Base-by-base conservation (phyloP, 2,888 invertebrate species). In the Catotricha subobsoleta region DNA sequence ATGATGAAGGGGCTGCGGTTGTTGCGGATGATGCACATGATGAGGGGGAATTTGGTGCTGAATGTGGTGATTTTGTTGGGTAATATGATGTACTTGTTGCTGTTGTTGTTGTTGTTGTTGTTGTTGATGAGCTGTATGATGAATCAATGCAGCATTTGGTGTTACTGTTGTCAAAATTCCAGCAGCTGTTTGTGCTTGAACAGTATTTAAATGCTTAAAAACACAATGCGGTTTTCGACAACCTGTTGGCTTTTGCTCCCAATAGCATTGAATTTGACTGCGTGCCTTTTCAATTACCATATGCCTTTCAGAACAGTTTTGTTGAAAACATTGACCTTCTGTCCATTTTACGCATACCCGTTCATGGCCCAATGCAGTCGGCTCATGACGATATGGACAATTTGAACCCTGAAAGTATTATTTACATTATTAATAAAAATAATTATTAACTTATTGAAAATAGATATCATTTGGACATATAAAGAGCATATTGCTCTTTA, bases 161-260 rank as follows among this genome's bases (percentile, higher is more conserved):
- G 23, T 36, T 10, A 36, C 36, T 2, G 36, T 23, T 23, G 36
- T 23, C 36, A 36, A 15, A 10, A 36, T 20, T 3, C 36, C 36
- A 25, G 36, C 20, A 25, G 36, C 8, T 21, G 36, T 15, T 36
- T 21, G 36, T 16, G 15, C 15, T 12, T 36, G 36, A 5, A 25
- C 36, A n/a, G 28, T 3, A 48, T 64, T 72, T 25, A 25, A 10
- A 59, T 87, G 87, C 64, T 77, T 67, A 58, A 86, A 88, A 1
- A 80, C 76, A 63, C 88, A 88, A 58, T 83, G 80, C 43, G 79
- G 78, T 62, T 86, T 87, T 50, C 75, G 72, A 58, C 88, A 88
- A 2, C 88, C 88, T 9, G 75, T 71, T 0, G 84, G 82, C 61
- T 86, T 84, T 48, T 70, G 74, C 64, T 87, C 87, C 82, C 83